Percentiles rank a stretch among this genome's conserved stretches.
Conservation (phyloP, 2,113 vertebrate genomes). For the Macrotis lagotis region DNA sequence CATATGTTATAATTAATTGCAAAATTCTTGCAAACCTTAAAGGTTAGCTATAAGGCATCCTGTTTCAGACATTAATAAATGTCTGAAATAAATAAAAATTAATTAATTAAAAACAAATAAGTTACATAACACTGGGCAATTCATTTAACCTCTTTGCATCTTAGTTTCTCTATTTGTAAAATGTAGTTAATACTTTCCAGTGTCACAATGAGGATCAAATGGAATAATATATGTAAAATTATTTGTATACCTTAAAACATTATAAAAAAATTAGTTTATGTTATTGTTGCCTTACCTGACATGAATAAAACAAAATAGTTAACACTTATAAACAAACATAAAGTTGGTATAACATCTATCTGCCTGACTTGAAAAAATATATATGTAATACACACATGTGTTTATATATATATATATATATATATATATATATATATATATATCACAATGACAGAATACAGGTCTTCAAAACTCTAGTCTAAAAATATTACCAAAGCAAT, state of each 20-base stretch:
- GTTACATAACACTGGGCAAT: neutral
- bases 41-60: neutral
- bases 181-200: too few species aligned
- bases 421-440: neutral
- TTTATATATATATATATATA: neutral
- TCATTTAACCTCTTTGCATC: neutral
- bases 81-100: too few species aligned
- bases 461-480: too few species aligned
- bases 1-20: neutral
- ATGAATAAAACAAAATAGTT: neutral
- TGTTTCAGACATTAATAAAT: too few species aligned
- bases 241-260: neutral
- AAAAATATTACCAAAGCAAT: neutral
- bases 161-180: too few species aligned
- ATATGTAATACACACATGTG: too few species aligned
- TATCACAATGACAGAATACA: neutral
- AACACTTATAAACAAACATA: neutral
- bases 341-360: neutral
- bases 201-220: too few species aligned
- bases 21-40: neutral
- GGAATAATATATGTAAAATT: neutral
- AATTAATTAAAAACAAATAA: too few species aligned
- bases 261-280: neutral
- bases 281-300: neutral
- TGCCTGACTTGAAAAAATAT: too few species aligned